These are phyloP conservation scores for Pantala flavescens DNA, from an alignment of 1,140 invertebrate species.

Conservation along the genomic window DNA sequence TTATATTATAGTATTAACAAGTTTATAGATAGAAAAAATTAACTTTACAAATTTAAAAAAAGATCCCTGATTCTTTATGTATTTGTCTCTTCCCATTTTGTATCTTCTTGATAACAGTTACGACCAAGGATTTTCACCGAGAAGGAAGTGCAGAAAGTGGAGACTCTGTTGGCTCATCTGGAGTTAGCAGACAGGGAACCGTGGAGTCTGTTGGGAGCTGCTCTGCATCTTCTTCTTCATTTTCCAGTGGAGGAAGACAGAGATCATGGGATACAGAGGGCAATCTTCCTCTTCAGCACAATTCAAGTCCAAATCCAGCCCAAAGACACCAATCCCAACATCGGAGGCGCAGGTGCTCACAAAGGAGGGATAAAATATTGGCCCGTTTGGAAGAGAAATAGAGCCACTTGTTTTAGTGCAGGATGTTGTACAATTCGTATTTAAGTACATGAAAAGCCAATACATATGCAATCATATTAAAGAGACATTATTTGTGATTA, in stretches of 20 bases:
- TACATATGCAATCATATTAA: background rate
- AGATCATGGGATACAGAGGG: background rate
- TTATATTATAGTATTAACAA: no score
- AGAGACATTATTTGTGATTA: no score
- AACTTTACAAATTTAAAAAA: no score
- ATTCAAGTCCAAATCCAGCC: background rate
- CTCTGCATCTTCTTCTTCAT: background rate
- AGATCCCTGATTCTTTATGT: no score
- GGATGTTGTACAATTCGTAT: background rate
- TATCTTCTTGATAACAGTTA: background rate
- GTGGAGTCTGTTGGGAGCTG: background rate
- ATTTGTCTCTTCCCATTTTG: no score
- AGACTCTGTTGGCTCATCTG: background rate
- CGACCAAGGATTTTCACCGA: constrained; percentile 10
- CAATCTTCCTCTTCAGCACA: background rate
- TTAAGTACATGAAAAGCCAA: background rate
- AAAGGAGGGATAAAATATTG: background rate
- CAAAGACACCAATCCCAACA: background rate
- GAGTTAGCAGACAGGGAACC: background rate
- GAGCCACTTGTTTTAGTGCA: background rate
- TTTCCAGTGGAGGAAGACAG: background rate
- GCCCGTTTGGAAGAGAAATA: background rate
- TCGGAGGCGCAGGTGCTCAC: background rate
- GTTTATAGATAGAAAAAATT: no score
- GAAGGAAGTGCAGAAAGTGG: constrained; percentile 11